A percentile compares a stretch with the other conserved stretches of the same genome.
Evolutionary conservation across 2,888 invertebrate genomes (phyloP).

Genomic region (Fragum fragum): DNA sequence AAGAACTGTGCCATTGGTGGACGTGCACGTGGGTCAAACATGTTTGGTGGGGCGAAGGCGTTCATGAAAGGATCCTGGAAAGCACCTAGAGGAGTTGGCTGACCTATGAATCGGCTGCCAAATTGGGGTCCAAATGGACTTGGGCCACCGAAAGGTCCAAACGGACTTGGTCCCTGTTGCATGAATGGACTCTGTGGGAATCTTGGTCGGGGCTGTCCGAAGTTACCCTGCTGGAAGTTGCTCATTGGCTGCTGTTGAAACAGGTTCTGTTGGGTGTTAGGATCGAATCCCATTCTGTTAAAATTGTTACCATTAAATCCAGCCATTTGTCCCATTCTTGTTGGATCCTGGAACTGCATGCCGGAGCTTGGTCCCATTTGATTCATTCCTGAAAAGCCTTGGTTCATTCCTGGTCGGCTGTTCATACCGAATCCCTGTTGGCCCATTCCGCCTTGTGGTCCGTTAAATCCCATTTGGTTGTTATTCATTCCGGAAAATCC

Average conservation of each 20-base stretch:
- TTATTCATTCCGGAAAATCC: neutral
- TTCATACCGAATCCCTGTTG: constrained; percentile 17
- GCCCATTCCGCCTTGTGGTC: constrained; percentile 24
- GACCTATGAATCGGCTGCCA: constrained; percentile 42
- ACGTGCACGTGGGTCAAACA: constrained; percentile 13
- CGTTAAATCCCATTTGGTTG: constrained; percentile 28
- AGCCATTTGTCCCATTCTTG: constrained; percentile 30
- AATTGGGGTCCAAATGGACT: constrained; percentile 27
- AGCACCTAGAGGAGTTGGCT: constrained; percentile 49
- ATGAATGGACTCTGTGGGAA: neutral
- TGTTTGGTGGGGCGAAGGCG: constrained; percentile 52
- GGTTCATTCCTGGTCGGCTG: constrained; percentile 35
- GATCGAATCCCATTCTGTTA: constrained; percentile 53
- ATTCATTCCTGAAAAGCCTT: constrained; percentile 6
- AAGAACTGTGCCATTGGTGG: neutral
- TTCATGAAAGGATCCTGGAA: constrained; percentile 58
- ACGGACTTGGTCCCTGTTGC: neutral
- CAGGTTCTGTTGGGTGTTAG: constrained; percentile 39
- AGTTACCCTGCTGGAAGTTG: constrained; percentile 25
- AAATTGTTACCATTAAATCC: constrained; percentile 46
- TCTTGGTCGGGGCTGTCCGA: neutral
- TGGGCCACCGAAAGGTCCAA: constrained; percentile 21
- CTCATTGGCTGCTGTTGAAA: constrained; percentile 47
- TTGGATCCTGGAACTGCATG: constrained; percentile 48
- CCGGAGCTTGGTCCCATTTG: constrained; percentile 26